Conservation (phyloP, 2,888 invertebrate genomes). For the Catocala fraxini region DNA sequence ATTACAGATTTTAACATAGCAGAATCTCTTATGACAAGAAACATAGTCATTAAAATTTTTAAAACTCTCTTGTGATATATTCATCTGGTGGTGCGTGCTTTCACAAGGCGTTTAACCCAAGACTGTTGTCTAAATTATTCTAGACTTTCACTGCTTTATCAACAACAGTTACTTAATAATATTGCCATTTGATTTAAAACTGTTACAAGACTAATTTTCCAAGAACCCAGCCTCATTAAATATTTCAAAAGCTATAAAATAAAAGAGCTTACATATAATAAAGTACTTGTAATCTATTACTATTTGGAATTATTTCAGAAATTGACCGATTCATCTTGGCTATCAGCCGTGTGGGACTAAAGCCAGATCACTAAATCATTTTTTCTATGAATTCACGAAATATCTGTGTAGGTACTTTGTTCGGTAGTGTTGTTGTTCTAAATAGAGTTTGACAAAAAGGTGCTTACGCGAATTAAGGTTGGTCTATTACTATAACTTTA, state of each 20-base stretch:
- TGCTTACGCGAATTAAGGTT: conserved; percentile 26
- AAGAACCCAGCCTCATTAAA: conserved; percentile 8
- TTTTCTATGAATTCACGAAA: conserved; percentile 17
- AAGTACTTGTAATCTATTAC: conserved; percentile 42
- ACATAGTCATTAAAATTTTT: too few species aligned
- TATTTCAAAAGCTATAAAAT: conserved; percentile 14
- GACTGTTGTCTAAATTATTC: too few species aligned
- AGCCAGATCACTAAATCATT: conserved; percentile 51
- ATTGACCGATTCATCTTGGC: conserved; percentile 49
- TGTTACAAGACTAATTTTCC: not conserved
- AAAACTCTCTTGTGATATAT: too few species aligned
- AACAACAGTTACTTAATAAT: too few species aligned
- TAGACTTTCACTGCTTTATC: too few species aligned
- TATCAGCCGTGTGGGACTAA: conserved; percentile 42
- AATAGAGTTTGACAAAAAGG: conserved; percentile 23
- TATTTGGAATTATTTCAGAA: conserved; percentile 42
- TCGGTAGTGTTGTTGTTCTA: conserved; percentile 34
- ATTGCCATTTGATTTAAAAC: not conserved
- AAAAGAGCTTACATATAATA: conserved; percentile 26
- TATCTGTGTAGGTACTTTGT: conserved; percentile 15
- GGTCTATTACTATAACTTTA: conserved; percentile 20
- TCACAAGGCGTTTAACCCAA: too few species aligned
- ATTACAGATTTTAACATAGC: too few species aligned
- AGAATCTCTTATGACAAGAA: too few species aligned
- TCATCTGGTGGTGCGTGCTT: too few species aligned